Evolutionary conservation across 2,113 vertebrate species (phyloP), one percentile per base, ranked within the genome.

Genomic region (Dasyurus viverrinus): DNA sequence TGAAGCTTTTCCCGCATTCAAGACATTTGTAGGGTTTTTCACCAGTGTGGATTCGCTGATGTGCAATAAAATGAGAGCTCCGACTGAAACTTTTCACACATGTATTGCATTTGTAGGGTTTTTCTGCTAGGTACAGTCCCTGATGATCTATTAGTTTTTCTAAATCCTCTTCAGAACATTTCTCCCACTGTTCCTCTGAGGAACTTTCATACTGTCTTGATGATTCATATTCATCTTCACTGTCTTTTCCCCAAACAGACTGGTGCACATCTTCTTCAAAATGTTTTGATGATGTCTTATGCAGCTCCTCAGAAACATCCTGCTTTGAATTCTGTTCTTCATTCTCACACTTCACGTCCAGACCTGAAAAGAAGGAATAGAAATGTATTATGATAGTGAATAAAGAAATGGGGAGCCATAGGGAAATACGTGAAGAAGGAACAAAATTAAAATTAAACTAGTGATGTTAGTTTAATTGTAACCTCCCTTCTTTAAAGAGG

Each of bases 101-200:
- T 0, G 52, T 50, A 46, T 96, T 54, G 68, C 96, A 96, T 68
- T 93, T 95, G 57, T 96, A 97, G 91, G 96, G 92, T 54, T 97
- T 97, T 96, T 97, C 97, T 3, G 22, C 90, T 25, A 98, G 96
- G 76, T 98, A 97, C 2, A 97, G 89, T 52, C 98, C 97, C 92
- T 97, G 97, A 27, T 97, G 97, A 90, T 97, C 97, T 1, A 97
- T 97, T 26, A 98, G 96, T 53, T 97, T 98, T 94, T 95, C 98
- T 23, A 97, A 93, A 89, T 97, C 97, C n/a, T 97, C 97, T 91
- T 98, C 98, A 93, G 96, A 97, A 93, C 53, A 91, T 50, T 96
- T 96, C 22, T 97, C 96, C 98, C 98, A 97, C 7, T 46, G 96
- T 36, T 95, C 92, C 92, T 90, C 91, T 19, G 91, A 42, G 2